These are phyloP conservation scores for Torymus auratus DNA, from an alignment of 2,888 invertebrate species.

Conservation along the genomic window DNA sequence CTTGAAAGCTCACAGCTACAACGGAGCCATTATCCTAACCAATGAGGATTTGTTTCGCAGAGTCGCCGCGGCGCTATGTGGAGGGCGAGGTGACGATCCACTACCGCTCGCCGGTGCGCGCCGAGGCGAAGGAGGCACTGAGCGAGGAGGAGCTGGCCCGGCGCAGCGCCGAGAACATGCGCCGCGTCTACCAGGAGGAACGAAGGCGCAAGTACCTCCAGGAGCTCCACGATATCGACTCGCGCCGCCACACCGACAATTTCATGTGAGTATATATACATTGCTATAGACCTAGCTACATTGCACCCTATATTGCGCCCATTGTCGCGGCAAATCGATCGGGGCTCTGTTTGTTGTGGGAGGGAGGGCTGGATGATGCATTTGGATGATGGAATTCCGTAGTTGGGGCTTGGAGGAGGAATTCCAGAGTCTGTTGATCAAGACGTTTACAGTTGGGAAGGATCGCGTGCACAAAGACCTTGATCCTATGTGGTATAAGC, in stretches of 20 bases:
- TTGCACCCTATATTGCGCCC: no score
- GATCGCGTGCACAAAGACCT: no score
- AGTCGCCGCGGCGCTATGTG: conserved; percentile 92
- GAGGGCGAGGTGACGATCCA: conserved; percentile 96
- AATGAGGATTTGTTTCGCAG: conserved; percentile 75
- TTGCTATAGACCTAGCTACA: background rate
- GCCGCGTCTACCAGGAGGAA: conserved; percentile 92
- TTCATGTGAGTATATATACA: conserved; percentile 81
- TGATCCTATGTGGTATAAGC: no score
- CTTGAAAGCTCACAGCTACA: no score
- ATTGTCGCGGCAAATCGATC: no score
- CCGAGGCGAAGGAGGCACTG: conserved; percentile 89
- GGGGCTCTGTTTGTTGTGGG: no score
- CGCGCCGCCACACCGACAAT: conserved; percentile 94
- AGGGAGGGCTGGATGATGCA: no score
- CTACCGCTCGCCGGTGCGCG: conserved; percentile 91
- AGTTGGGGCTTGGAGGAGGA: no score
- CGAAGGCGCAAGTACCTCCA: conserved; percentile 93
- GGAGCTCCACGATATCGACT: conserved; percentile 96
- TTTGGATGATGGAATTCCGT: no score
- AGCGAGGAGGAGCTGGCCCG: conserved; percentile 93
- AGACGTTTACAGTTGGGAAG: no score
- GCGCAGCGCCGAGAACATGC: conserved; percentile 94
- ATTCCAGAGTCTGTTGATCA: no score
- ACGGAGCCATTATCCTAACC: no score